Evolutionary conservation across 2,797 vertebrate genomes (phyloP).

Genomic region (Clarias laeviceps): DNA sequence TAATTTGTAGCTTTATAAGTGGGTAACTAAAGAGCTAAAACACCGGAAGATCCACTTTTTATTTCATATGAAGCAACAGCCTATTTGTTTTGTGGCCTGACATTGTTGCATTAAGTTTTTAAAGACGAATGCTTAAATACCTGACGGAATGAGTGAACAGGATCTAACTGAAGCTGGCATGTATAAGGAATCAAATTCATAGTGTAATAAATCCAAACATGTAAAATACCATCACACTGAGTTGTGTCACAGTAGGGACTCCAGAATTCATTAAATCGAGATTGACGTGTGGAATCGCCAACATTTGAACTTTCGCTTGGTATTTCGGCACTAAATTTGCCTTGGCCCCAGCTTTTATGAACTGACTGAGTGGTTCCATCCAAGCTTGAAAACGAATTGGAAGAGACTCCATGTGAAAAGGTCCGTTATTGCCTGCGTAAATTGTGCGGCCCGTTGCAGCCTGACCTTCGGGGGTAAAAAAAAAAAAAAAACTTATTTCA

Average conservation of each 20-base stretch:
- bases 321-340: slow-evolving; percentile 56
- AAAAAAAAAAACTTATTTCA: slow-evolving; percentile 72
- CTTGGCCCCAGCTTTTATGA: slow-evolving; percentile 64
- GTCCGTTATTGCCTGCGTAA: slow-evolving; percentile 59
- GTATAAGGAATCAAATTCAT: slow-evolving; percentile 40
- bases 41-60: not conserved
- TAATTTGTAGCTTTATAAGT: not conserved
- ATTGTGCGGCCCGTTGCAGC: slow-evolving; percentile 62
- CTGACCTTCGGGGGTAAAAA: slow-evolving; percentile 66
- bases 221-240: slow-evolving; percentile 37
- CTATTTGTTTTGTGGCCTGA: not conserved
- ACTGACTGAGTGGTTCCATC: slow-evolving; percentile 69
- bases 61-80: not conserved
- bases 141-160: not conserved
- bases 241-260: slow-evolving; percentile 46
- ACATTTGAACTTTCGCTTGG: slow-evolving; percentile 48
- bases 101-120: not conserved
- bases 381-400: slow-evolving; percentile 62
- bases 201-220: slow-evolving; percentile 45
- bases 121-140: not conserved
- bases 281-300: slow-evolving; percentile 52
- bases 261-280: slow-evolving; percentile 53
- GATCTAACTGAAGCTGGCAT: slow-evolving; percentile 10
- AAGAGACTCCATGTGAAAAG: slow-evolving; percentile 60
- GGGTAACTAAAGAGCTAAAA: not conserved